Percentiles rank a stretch among this genome's conserved stretches.
These are phyloP conservation scores for Leiothrix lutea DNA, from an alignment of 2,113 vertebrate species.

Conservation along the genomic window DNA sequence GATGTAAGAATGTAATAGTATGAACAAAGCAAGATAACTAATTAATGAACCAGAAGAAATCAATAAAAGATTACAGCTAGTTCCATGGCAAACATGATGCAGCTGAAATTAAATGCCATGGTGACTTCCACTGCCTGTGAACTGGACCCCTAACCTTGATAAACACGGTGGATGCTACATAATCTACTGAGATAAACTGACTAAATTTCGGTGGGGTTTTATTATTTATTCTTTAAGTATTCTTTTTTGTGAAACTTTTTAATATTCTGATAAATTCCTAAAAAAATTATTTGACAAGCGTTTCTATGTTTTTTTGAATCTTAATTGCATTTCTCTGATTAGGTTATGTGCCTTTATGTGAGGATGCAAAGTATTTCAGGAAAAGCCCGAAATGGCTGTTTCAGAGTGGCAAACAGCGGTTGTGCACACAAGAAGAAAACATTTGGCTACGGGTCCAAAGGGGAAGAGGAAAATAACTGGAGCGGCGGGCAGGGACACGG, in stretches of 20 bases:
- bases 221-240: not conserved
- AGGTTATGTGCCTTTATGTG: not conserved
- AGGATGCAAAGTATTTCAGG: not conserved
- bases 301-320: not conserved
- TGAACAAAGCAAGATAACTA: not conserved
- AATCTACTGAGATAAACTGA: not conserved
- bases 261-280: not conserved
- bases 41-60: not conserved
- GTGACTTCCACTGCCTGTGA: not conserved
- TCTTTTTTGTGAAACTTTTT: not conserved
- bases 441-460: fast-evolving
- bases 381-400: not conserved
- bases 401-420: fast-evolving
- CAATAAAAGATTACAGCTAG: not conserved
- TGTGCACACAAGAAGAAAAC: fast-evolving
- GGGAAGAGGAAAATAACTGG: fast-evolving
- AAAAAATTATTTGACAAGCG: not conserved
- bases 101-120: not conserved
- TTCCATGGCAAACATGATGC: not conserved
- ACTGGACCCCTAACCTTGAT: not conserved
- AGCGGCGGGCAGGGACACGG: not conserved
- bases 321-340: not conserved
- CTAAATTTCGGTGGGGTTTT: not conserved
- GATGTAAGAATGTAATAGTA: not conserved
- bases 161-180: not conserved